Base-by-base conservation (phyloP, 2,113 vertebrate species). In the Opisthocomus hoazin region DNA sequence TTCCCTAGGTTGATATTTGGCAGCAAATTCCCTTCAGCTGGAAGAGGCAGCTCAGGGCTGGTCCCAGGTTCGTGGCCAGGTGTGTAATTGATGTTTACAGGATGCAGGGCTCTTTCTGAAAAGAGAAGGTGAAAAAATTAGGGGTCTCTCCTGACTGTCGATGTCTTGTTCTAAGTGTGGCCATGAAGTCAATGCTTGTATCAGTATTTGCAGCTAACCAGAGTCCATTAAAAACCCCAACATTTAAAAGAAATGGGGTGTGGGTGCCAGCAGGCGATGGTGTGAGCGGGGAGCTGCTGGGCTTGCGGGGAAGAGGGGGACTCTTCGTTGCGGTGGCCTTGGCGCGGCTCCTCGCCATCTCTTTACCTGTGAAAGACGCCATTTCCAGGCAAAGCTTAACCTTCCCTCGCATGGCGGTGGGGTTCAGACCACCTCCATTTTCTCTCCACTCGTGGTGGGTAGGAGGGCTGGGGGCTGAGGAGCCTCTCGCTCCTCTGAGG, bases 301-400 rank as follows among this genome's bases (percentile, higher is more conserved):
- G 21, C 11, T 0, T 4, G 30, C 14, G 26, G 34, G 27, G 5
- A 18, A 75, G 26, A 57, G 21, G 26, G 12, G 18, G 27, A 34
- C 24, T 10, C 17, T 54, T 16, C 16, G 12, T 5, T 0, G 1
- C 7, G 15, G 43, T 71, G 36, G 43, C 12, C 17, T 60, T n/a
- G 10, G 11, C 32, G n/a, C 2, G 7, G 26, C 27, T 68, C 16
- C 10, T 23, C 16, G 12, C 15, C 0, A 0, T 60, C 37, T 37
- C 14, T n/a, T n/a, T n/a, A n/a, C n/a, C n/a, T n/a, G n/a, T n/a
- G 27, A 76, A 68, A 43, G 23, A 74, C 2, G 19, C 4, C 2
- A 1, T 53, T 73, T 73, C 39, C 16, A 22, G 20, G 29, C 20
- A 63, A n/a, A 76, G 50, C 7, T 30, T 18, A 10, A 56, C 48